A percentile compares a stretch with the other conserved stretches of the same genome.
Conservation (phyloP, 2,797 vertebrate genomes). For the Anisognathus igniventris region DNA sequence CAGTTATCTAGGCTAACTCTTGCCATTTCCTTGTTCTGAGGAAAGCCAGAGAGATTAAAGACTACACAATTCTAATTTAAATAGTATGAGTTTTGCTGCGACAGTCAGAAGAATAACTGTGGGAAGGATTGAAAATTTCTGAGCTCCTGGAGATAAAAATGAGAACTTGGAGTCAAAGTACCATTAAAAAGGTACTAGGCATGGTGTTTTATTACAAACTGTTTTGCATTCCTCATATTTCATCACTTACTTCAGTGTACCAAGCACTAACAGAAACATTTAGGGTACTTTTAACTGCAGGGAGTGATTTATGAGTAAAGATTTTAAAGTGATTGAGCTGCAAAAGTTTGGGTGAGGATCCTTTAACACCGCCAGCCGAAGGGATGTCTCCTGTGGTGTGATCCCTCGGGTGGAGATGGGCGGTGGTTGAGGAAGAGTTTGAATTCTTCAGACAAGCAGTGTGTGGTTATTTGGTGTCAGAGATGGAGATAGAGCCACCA, state of each 20-base stretch:
- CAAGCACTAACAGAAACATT: neutral
- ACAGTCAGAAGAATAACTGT: neutral
- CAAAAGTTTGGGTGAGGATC: neutral
- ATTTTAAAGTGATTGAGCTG: neutral
- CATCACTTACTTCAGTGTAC: neutral
- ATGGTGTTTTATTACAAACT: neutral
- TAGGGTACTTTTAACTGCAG: neutral
- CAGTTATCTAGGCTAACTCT: neutral
- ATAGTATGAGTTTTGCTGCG: neutral
- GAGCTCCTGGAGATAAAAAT: neutral
- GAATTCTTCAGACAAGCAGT: neutral
- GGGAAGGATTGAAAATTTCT: neutral
- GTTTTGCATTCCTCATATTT: neutral
- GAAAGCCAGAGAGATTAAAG: neutral
- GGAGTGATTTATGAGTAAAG: neutral
- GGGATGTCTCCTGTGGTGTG: neutral
- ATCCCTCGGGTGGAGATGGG: neutral
- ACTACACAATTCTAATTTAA: neutral
- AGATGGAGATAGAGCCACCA: neutral
- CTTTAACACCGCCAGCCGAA: neutral
- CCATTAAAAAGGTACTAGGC: neutral
- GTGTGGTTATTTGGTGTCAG: neutral
- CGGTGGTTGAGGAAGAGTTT: neutral
- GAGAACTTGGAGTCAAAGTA: neutral
- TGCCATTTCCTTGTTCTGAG: constrained; percentile 1